Conservation (phyloP, 35 echinoderm and acorn worm species). For the Eucidaris tribuloides region DNA sequence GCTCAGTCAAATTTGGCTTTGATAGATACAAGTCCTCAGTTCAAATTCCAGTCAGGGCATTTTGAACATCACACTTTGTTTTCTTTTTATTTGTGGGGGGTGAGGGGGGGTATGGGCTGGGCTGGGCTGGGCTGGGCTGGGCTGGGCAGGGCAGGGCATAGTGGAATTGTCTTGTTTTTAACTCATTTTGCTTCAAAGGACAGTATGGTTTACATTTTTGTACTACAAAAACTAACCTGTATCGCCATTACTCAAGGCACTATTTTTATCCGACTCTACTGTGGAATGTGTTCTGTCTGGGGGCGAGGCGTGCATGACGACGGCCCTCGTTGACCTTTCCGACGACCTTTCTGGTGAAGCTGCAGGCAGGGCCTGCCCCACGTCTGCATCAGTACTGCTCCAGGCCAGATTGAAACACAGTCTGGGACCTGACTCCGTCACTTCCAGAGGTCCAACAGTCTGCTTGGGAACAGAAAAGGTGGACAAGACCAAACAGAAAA, state of each 20-base stretch:
- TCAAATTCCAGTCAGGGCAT: no score
- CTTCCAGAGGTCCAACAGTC: constrained; percentile 56
- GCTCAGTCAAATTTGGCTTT: no score
- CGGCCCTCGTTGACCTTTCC: not conserved
- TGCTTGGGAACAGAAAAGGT: not conserved
- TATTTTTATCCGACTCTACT: not conserved
- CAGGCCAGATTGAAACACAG: constrained; percentile 64
- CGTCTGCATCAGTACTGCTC: constrained; percentile 9
- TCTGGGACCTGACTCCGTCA: constrained; percentile 33
- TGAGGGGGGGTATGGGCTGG: no score
- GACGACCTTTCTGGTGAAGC: constrained; percentile 11
- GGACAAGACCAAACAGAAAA: not conserved
- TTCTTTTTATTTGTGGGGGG: no score
- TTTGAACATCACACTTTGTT: no score
- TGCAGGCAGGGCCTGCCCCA: not conserved
- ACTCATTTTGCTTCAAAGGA: no score
- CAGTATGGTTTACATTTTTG: no score
- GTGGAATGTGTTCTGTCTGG: not conserved
- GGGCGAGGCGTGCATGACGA: not conserved
- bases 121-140: no score
- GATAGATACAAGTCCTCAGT: no score
- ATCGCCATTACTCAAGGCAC: constrained; percentile 8
- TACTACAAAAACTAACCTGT: not conserved
- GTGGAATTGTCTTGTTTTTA: no score
- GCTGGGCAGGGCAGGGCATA: no score